Conservation (phyloP, 2,888 invertebrate genomes). For the Brachypterus glaber region DNA sequence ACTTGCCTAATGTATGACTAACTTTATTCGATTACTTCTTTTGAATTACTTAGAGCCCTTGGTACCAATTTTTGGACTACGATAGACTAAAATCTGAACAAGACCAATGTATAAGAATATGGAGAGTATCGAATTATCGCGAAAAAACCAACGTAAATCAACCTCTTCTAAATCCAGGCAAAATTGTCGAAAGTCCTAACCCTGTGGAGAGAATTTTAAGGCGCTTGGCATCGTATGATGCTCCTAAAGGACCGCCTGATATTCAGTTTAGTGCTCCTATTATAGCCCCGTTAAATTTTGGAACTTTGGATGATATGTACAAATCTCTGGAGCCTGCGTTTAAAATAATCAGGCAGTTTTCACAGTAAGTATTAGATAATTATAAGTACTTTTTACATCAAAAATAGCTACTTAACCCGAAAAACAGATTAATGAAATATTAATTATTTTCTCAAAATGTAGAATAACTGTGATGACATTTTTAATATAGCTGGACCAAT, state of each 20-base stretch:
- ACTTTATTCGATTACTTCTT: too few relatives aligned
- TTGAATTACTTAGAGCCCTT: slow-evolving; percentile 50
- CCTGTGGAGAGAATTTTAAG: slow-evolving; percentile 48
- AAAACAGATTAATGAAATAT: too few relatives aligned
- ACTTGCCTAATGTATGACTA: too few relatives aligned
- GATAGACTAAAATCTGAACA: slow-evolving; percentile 47
- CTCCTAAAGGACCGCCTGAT: slow-evolving; percentile 49
- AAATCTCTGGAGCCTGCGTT: slow-evolving; percentile 35
- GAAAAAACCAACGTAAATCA: slow-evolving; percentile 35
- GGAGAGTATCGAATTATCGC: slow-evolving; percentile 47
- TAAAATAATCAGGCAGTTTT: slow-evolving; percentile 39
- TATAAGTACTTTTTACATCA: not conserved
- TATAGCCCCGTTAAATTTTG: slow-evolving; percentile 31
- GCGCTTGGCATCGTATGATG: slow-evolving; percentile 55
- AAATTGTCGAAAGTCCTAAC: slow-evolving; percentile 36
- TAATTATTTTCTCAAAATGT: too few relatives aligned
- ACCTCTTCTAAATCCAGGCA: slow-evolving; percentile 33
- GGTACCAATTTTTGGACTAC: slow-evolving; percentile 59
- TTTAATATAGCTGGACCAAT: too few relatives aligned
- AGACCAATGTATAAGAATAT: slow-evolving; percentile 44
- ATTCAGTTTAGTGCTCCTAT: slow-evolving; percentile 40
- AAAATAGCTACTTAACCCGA: too few relatives aligned
- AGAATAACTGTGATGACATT: too few relatives aligned
- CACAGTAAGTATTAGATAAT: slow-evolving; percentile 37
- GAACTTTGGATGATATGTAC: slow-evolving; percentile 30